Evolutionary conservation across 2,113 vertebrate genomes (phyloP), one percentile per base, ranked within the genome.

Genomic region (Coturnix japonica): DNA sequence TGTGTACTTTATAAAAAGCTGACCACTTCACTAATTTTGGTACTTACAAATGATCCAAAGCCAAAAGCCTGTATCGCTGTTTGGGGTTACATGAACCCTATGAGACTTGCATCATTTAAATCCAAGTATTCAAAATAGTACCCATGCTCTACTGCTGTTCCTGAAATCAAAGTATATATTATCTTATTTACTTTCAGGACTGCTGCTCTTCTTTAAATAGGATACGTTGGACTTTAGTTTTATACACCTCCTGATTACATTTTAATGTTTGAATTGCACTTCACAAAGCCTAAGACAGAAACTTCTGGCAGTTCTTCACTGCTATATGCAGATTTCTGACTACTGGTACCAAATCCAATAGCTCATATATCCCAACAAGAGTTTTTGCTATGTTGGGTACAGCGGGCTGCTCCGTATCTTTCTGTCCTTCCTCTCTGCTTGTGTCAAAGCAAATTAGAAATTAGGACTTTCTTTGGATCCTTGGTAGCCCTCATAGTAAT

Each of bases 381-480:
- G 2, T 17, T 67, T 85, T 60, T 63, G 23, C 65, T 25, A 16
- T 31, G 15, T 85, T 85, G 43, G 17, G 31, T 64, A 81, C 65
- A 69, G 49, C 49, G 74, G 51, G 14, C 12, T 85, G 35, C 47
- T 80, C 56, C 65, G 17, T 47, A 19, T 17, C 44, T 72, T 80
- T 63, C 16, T 44, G 35, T 57, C 44, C 30, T 56, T 9, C 26
- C 17, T 21, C 31, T 80, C 28, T 28, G 22, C 7, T 60, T 28
- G 30, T 92, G 89, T 43, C 70, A 95, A 78, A 53, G 43, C 17
- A 81, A 78, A 78, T 81, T 15, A 67, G 20, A 86, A 75, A 78
- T 86, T 17, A 67, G 15, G 31, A 59, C 13, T 78, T 86, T 31
- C 20, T 0, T 28, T 59, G 11, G 31, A 37, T 49, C 66, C 21